phyloP scores from a whole-genome alignment of 2,113 vertebrate genomes.

The Phodopus roborovskii region DNA sequence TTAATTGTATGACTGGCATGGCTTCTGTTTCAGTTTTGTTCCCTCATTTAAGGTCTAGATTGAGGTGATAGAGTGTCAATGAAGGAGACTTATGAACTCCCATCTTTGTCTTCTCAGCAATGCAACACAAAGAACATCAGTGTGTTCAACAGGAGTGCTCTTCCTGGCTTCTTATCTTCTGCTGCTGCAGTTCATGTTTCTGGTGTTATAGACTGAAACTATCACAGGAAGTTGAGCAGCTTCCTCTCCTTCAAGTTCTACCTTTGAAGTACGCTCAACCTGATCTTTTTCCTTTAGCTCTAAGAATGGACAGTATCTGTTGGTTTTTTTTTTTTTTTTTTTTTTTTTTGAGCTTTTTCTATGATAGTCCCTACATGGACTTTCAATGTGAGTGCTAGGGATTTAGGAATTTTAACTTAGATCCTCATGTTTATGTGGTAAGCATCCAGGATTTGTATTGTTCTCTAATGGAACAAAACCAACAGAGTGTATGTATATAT shows the following conservation, averaged over 20 bases:
- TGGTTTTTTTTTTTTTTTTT: background rate
- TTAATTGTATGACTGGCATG: background rate
- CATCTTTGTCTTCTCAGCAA: background rate
- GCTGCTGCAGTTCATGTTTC: background rate
- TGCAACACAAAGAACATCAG: background rate
- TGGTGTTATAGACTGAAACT: background rate
- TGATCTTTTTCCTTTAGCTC: background rate
- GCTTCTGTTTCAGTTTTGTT: background rate
- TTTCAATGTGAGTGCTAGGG: background rate
- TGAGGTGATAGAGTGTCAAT: background rate
- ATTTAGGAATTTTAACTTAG: background rate
- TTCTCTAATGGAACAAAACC: background rate
- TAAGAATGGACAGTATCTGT: background rate
- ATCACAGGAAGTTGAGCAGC: background rate
- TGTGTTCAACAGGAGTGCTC: background rate
- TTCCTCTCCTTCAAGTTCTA: background rate
- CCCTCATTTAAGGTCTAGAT: background rate
- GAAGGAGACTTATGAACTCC: background rate
- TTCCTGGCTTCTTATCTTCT: background rate
- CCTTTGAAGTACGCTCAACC: background rate
- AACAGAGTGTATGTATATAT: background rate
- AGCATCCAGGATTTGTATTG: background rate
- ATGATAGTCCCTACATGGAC: background rate
- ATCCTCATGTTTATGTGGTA: background rate
- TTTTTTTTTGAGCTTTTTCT: background rate